Evolutionary conservation across 2,113 vertebrate genomes (phyloP).

Genomic region (Mirounga angustirostris): DNA sequence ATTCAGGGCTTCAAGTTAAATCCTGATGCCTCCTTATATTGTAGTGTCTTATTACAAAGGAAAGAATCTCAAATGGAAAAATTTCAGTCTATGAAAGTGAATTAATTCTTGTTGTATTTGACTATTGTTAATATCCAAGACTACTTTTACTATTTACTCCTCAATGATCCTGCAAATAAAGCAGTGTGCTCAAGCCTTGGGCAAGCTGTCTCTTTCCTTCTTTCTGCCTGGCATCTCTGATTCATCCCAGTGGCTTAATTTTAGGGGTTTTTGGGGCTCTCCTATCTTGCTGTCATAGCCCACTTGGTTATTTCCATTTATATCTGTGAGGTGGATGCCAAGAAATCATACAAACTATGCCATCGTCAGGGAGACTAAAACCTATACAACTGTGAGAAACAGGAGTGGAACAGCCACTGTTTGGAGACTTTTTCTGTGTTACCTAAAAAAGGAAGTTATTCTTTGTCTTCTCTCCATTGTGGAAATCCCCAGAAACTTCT

Average conservation of each 20-base stretch:
- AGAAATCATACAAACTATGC: background rate
- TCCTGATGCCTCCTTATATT: background rate
- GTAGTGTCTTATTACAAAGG: background rate
- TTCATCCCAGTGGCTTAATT: background rate
- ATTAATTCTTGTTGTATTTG: background rate
- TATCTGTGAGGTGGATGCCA: background rate
- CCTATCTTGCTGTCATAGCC: background rate
- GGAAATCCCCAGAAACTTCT: background rate
- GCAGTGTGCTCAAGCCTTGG: background rate
- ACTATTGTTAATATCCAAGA: background rate
- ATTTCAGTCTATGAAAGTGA: background rate
- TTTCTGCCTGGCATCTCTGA: background rate
- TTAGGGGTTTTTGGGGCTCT: background rate
- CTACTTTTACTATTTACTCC: background rate
- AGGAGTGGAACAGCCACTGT: rapidly evolving
- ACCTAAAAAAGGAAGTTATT: background rate
- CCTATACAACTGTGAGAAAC: background rate
- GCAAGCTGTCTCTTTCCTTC: background rate
- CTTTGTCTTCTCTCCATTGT: background rate
- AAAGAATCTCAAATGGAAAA: background rate
- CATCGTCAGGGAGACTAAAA: background rate
- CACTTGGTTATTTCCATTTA: background rate
- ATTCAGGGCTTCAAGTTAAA: background rate
- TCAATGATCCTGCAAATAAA: background rate
- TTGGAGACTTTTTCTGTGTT: background rate